Evolutionary conservation across 23 tunicate genomes (phyloP), one percentile per base, ranked within the genome.

Genomic region (Halocynthia roretzi): DNA sequence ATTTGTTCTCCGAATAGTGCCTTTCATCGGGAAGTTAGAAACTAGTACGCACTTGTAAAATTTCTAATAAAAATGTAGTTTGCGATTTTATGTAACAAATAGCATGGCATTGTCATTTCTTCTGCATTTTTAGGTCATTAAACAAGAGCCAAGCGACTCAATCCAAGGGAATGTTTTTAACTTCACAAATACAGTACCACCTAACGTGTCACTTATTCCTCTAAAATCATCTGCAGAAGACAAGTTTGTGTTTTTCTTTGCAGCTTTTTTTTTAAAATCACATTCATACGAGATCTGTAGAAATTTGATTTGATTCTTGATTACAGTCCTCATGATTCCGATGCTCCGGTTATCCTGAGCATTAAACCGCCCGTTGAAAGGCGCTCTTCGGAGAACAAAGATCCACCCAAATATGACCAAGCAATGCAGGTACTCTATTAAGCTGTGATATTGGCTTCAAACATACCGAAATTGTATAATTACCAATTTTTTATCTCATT

Each of bases 381-480:
- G 31, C 55, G 78, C 56, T 50, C 31, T 14, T 54, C 78, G 55
- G 71, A 82, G 10, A 61, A 55, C 57, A 72, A 76, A 14, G 77
- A 83, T 57, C 95, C 95, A 6, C 95, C 95, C 10, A 83, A 88
- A 58, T 88, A 88, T 60, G 95, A 88, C 69, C 95, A 88, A 58
- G 95, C 95, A 6, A 84, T 62, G 19, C 88, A 88, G 95, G 95
- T 88, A 53, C 5, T 72, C 56, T 49, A 5, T 0, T 12, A 72
- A 56, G 63, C 40, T 71, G n/a, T 15, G 44, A 68, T 19, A 2
- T 68, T 19, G 12, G 5, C 14, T 19, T 12, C 19, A 67, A 14
- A 40, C 20, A 12, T 15, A 0, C n/a, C 14, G 19, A 40, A 12
- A 67, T 14, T 72, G 77, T 12, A 31, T 10, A 8, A 17, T 50